Base-by-base conservation (phyloP, 2,888 invertebrate genomes). In the Agrochola macilenta region DNA sequence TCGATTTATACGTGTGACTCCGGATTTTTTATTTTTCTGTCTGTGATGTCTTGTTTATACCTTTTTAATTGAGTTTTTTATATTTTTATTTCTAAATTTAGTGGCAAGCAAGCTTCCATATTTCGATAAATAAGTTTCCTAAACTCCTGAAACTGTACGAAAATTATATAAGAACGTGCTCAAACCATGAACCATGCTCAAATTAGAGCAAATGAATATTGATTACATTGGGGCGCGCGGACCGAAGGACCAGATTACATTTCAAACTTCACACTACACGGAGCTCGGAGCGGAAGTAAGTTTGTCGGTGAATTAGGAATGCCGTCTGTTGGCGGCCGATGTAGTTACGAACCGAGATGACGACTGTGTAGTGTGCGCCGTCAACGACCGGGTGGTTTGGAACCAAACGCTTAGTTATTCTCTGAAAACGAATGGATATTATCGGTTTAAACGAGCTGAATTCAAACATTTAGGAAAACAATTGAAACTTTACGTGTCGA, bases 191-290 rank as follows among this genome's bases (percentile, higher is more conserved):
- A 78, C 17, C 1, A 2, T 26, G 30, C 9, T 26, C 23, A 26
- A 63, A 35, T 35, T 23, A 74, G 4, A 65, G n/a, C 54, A 66
- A 75, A 69, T 69, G 23, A 63, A 68, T 52, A 58, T 71, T 68
- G 58, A 43, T 76, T 58, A 43, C 23, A 57, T n/a, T 39, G 35
- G 17, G 2, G 58, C 12, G 17, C 23, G 23, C 43, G 23, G 46
- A 60, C 65, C 14, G 30, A 49, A 43, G 66, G 14, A 60, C 17
- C 58, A 65, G 54, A 65, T 60, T 54, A 60, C 54, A 69, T 61
- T 61, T 75, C 14, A 75, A 70, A 81, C 61, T 81, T 80, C n/a
- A 54, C 8, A 39, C 30, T 65, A 74, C 54, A 69, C 52, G n/a
- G 14, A 63, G 64, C 49, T 69, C 30, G n/a, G 35, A n/a, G n/a